Conservation (phyloP, 2,113 vertebrate genomes). For the Forbesichthys papilliferus region DNA sequence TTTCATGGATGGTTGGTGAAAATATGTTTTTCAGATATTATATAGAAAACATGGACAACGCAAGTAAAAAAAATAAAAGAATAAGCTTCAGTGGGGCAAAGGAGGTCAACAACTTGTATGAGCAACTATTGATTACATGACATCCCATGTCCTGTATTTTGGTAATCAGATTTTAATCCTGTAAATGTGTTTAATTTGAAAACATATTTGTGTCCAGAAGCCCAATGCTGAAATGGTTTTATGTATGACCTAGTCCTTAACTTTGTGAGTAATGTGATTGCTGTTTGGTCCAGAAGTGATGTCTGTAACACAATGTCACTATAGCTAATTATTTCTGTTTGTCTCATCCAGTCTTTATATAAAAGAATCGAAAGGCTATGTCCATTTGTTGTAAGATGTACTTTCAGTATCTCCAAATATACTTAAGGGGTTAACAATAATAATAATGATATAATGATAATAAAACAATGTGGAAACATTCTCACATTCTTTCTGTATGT, state of each 20-base stretch:
- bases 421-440: constrained; percentile 35
- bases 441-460: constrained; percentile 58
- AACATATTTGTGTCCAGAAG: constrained; percentile 52
- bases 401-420: constrained; percentile 59
- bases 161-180: background rate
- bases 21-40: background rate
- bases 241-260: constrained; percentile 49
- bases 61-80: constrained; percentile 5
- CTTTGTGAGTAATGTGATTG: constrained; percentile 61
- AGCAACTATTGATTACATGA: no score
- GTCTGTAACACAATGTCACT: constrained; percentile 58
- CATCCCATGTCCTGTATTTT: no score
- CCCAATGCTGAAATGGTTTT: constrained; percentile 40
- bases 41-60: background rate
- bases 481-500: background rate
- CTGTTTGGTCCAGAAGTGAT: constrained; percentile 61
- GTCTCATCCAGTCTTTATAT: constrained; percentile 26
- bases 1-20: constrained; percentile 10
- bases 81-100: constrained; percentile 5
- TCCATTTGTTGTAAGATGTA: constrained; percentile 69
- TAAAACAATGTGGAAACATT: constrained; percentile 37
- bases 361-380: constrained; percentile 45
- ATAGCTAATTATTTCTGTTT: constrained; percentile 33
- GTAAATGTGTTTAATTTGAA: constrained; percentile 10
- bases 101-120: constrained; percentile 19